Conservation (phyloP, 2,888 invertebrate species). For the Dryobota labecula region DNA sequence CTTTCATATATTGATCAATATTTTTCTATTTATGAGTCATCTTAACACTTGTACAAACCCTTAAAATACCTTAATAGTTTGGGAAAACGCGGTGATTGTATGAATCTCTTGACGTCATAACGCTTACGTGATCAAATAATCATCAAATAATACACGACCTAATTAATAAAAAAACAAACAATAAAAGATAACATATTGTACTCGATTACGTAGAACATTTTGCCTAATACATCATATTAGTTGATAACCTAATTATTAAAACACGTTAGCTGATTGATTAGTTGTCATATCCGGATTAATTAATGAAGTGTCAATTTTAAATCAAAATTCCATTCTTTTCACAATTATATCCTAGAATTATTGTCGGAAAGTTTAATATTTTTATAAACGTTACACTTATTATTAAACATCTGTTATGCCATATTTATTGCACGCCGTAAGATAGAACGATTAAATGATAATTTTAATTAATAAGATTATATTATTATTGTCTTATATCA, state of each 20-base stretch:
- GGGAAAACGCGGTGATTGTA: slow-evolving; percentile 7
- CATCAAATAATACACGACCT: slow-evolving; percentile 17
- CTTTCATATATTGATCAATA: slow-evolving; percentile 1
- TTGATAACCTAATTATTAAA: slow-evolving; percentile 46
- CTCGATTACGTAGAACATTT: slow-evolving; percentile 22
- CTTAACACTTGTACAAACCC: slow-evolving; percentile 13
- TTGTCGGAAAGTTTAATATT: neutral
- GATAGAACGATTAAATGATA: slow-evolving; percentile 23
- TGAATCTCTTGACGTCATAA: slow-evolving; percentile 42
- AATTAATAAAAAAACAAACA: slow-evolving; percentile 20
- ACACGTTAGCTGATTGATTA: slow-evolving; percentile 8
- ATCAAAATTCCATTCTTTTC: neutral
- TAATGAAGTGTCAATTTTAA: neutral
- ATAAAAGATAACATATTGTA: slow-evolving; percentile 37
- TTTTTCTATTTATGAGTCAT: slow-evolving; percentile 31
- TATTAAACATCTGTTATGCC: neutral
- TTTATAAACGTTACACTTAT: neutral
- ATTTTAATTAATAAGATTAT: slow-evolving; percentile 11
- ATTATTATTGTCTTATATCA: slow-evolving; percentile 23
- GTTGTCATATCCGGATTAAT: slow-evolving; percentile 33
- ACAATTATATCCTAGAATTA: neutral
- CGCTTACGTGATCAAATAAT: slow-evolving; percentile 17
- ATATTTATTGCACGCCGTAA: neutral
- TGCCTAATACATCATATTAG: slow-evolving; percentile 9
- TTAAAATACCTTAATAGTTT: slow-evolving; percentile 24